Evolutionary conservation across 53 echinoderm and acorn worm species (phyloP).

Genomic region (Stichopus horrens): DNA sequence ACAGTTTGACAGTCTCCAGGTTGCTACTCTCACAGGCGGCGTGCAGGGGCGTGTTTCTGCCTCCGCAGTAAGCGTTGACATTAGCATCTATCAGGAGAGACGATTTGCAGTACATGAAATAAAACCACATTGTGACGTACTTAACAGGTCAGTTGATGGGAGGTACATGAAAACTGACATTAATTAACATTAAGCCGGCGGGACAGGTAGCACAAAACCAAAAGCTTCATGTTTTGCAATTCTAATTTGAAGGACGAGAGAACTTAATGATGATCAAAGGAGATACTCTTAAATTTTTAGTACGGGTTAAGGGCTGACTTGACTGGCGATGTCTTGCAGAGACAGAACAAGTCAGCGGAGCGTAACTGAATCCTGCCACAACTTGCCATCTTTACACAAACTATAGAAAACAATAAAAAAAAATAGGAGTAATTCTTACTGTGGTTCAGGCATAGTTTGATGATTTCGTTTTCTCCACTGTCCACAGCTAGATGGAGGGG

Average conservation of each 20-base stretch:
- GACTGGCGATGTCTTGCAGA: too few relatives aligned
- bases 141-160: background rate
- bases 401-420: background rate
- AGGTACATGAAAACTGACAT: background rate
- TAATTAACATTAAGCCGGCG: background rate
- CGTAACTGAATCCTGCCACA: too few relatives aligned
- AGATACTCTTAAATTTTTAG: too few relatives aligned
- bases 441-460: conserved; percentile 79
- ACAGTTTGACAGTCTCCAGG: conserved; percentile 70
- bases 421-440: conserved; percentile 50
- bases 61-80: conserved; percentile 68
- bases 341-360: too few relatives aligned
- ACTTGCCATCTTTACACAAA: background rate
- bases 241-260: too few relatives aligned
- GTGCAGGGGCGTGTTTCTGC: conserved; percentile 80
- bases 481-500: conserved; percentile 90
- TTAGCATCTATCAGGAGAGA: conserved; percentile 65
- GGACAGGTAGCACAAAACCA: background rate
- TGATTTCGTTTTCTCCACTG: conserved; percentile 72
- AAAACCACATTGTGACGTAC: background rate
- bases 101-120: background rate
- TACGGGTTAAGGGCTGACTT: too few relatives aligned
- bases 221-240: too few relatives aligned
- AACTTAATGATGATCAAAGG: too few relatives aligned
- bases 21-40: conserved; percentile 78